Evolutionary conservation across 2,113 vertebrate genomes (phyloP).

Genomic region (Pygoscelis adeliae): DNA sequence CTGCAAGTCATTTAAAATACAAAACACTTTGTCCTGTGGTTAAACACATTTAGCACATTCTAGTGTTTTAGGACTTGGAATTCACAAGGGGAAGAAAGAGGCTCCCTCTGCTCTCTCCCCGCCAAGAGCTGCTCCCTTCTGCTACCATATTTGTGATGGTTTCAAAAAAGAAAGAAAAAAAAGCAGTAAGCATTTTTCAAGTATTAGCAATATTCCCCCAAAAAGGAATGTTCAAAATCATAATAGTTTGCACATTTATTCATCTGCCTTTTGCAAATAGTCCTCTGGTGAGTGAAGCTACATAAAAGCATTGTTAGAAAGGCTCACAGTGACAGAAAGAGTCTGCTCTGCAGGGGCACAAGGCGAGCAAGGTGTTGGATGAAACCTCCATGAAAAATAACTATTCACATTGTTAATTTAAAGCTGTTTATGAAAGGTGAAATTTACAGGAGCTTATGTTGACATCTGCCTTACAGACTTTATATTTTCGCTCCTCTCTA

Average conservation of each 20-base stretch:
- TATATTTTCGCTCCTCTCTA: background rate
- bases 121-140: background rate
- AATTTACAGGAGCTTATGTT: background rate
- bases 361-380: background rate
- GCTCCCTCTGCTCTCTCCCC: background rate
- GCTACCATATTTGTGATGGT: background rate
- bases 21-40: background rate
- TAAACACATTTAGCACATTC: slow-evolving; percentile 33
- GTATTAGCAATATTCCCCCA: background rate
- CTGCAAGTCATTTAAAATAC: background rate
- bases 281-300: background rate
- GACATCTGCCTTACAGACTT: background rate
- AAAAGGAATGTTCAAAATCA: background rate
- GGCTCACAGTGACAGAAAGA: background rate
- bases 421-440: background rate
- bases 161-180: background rate
- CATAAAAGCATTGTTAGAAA: background rate
- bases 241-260: background rate
- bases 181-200: background rate
- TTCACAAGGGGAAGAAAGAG: background rate
- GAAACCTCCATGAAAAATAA: background rate
- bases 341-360: background rate
- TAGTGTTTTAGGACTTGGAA: slow-evolving; percentile 35
- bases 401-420: background rate
- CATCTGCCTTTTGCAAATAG: background rate